phyloP scores from a whole-genome alignment of 2,888 invertebrate genomes.

The Hirudinaria manillensis region DNA sequence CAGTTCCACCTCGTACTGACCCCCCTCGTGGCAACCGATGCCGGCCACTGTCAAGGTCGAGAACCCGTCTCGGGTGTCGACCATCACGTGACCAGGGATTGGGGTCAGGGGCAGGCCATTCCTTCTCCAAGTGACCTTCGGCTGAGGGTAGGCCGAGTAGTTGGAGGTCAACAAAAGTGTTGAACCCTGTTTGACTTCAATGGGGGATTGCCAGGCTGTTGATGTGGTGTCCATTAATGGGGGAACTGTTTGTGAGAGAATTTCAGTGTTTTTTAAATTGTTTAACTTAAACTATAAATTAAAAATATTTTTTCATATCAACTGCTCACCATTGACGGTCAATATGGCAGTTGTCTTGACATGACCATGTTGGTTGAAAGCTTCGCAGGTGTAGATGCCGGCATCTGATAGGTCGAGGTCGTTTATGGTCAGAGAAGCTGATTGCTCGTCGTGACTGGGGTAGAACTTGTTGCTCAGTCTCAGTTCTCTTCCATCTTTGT shows the following conservation, averaged over 20 bases:
- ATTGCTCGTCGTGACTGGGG: slow-evolving; percentile 35
- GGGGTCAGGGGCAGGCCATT: slow-evolving; percentile 36
- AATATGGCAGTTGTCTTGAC: slow-evolving; percentile 39
- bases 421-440: slow-evolving; percentile 64
- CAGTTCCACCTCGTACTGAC: slow-evolving; percentile 41
- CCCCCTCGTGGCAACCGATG: slow-evolving; percentile 41
- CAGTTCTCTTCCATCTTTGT: slow-evolving; percentile 44
- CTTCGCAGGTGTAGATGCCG: slow-evolving; percentile 42
- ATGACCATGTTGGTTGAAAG: slow-evolving; percentile 39
- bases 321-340: slow-evolving; percentile 38
- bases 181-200: slow-evolving; percentile 39
- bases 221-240: slow-evolving; percentile 37
- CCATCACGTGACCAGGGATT: slow-evolving; percentile 37
- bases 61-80: slow-evolving; percentile 39
- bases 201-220: slow-evolving; percentile 30
- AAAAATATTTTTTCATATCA: neutral
- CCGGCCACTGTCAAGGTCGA: slow-evolving; percentile 39
- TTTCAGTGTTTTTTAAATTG: neutral
- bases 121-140: slow-evolving; percentile 52
- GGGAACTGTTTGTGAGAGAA: slow-evolving; percentile 32
- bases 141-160: slow-evolving; percentile 52
- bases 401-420: slow-evolving; percentile 57
- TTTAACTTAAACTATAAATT: neutral
- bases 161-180: slow-evolving; percentile 40
- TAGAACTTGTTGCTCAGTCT: slow-evolving; percentile 35